phyloP scores from a whole-genome alignment of 2,888 invertebrate species.

The Aproaerema taeniolella region DNA sequence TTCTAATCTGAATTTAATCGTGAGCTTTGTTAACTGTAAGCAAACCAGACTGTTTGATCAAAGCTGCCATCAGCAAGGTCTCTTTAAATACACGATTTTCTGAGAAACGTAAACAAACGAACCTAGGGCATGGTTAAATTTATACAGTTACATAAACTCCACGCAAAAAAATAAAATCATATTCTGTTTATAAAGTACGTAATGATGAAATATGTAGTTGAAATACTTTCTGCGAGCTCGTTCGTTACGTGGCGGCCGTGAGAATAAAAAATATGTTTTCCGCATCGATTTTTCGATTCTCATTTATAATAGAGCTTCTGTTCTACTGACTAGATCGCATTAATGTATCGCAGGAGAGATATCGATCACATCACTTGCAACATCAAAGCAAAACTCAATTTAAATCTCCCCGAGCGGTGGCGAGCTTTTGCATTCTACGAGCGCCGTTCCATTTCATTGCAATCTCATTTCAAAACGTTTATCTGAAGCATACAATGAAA shows the following conservation, averaged over 20 bases:
- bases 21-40: no score
- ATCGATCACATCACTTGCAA: constrained; percentile 21
- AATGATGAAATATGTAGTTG: constrained; percentile 5
- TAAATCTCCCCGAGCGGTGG: background rate
- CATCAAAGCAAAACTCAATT: constrained; percentile 6
- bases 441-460: no score
- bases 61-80: constrained; percentile 21
- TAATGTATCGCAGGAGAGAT: constrained; percentile 2
- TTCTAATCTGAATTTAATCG: no score
- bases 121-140: constrained; percentile 14
- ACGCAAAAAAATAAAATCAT: constrained; percentile 6
- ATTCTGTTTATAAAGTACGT: constrained; percentile 4
- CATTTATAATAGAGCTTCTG: background rate
- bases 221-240: constrained; percentile 5
- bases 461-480: no score
- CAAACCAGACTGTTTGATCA: constrained; percentile 9
- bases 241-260: background rate
- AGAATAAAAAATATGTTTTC: constrained; percentile 6
- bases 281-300: constrained; percentile 7
- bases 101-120: constrained; percentile 22
- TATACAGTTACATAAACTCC: constrained; percentile 9
- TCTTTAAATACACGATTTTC: constrained; percentile 21
- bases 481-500: no score
- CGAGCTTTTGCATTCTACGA: no score
- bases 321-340: background rate